Evolutionary conservation across 1,140 invertebrate species (phyloP).

Genomic region (Leptinotarsa texana): DNA sequence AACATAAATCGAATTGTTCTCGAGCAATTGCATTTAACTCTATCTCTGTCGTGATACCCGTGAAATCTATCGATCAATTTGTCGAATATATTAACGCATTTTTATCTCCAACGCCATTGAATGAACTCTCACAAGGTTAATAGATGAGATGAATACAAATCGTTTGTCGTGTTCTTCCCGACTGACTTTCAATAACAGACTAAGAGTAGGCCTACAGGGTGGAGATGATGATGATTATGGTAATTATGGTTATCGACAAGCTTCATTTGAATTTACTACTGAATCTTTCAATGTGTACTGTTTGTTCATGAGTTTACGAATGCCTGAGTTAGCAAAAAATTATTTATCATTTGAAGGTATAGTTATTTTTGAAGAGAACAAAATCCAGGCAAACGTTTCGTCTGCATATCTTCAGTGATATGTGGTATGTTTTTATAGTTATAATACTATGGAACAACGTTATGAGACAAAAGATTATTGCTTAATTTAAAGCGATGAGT

Average conservation of each 20-base stretch:
- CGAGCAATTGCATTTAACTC: neutral
- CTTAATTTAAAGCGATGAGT: no score
- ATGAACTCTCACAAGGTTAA: conserved; percentile 1
- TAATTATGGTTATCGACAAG: neutral
- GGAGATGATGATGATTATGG: neutral
- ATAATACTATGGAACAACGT: no score
- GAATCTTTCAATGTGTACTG: no score
- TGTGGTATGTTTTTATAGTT: no score
- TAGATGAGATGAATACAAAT: conserved; percentile 1
- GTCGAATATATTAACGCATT: neutral
- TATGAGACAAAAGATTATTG: no score
- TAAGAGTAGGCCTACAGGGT: neutral
- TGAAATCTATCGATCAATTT: conserved; percentile 1
- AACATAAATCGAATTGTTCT: neutral
- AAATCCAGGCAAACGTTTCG: no score
- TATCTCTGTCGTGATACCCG: neutral
- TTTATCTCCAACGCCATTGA: neutral
- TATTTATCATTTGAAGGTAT: no score
- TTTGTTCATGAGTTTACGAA: no score
- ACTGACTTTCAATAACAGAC: neutral
- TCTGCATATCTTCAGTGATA: no score
- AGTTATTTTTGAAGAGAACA: no score
- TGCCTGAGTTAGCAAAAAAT: no score
- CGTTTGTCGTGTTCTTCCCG: neutral
- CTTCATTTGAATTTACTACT: no score